Evolutionary conservation across 2,888 invertebrate genomes (phyloP), one percentile per base, ranked within the genome.

Genomic region (Diachrysia chrysitis): DNA sequence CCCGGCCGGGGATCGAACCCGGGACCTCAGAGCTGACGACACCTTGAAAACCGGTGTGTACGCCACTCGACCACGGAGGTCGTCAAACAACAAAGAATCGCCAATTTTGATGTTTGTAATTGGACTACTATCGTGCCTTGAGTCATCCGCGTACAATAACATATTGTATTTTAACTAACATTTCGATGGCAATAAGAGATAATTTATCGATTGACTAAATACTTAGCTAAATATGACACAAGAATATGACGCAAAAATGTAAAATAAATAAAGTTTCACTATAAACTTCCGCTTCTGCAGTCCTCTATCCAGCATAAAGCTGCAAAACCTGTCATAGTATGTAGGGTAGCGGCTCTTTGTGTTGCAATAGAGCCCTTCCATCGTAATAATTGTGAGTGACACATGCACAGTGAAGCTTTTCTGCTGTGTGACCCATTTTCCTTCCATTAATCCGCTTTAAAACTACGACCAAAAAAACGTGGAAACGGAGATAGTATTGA

Each of bases 361-460:
- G 42, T 37, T 9, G 23, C 64, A 55, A 42, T 59, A 21, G 29
- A 73, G 29, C 23, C 67, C n/a, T 62, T 63, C 51, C 25, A 73
- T 55, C 42, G 60, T 55, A 54, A 21, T 60, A 54, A 21, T 58
- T 73, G 46, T 56, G 61, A 62, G 35, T 21, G 69, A 62, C 61
- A 73, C 17, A 21, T 62, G 29, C 32, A 58, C 9, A 23, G 59
- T 25, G 35, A 19, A 16, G 53, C n/a, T 16, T 56, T 69, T 68
- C 46, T 25, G 16, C 46, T 37, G 59, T n/a, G 23, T 69, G 74
- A 73, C 74, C 58, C 51, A 69, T 69, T 62, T 73, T 51, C 17
- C 12, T n/a, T 12, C 16, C 23, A 55, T 58, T 29, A 46, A 64
- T 68, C 10, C 10, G 35, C 65, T 48, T 53, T 21, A 60, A 63